These are phyloP conservation scores for Heliconius cydno DNA, from an alignment of 2,888 invertebrate genomes.

Conservation along the genomic window DNA sequence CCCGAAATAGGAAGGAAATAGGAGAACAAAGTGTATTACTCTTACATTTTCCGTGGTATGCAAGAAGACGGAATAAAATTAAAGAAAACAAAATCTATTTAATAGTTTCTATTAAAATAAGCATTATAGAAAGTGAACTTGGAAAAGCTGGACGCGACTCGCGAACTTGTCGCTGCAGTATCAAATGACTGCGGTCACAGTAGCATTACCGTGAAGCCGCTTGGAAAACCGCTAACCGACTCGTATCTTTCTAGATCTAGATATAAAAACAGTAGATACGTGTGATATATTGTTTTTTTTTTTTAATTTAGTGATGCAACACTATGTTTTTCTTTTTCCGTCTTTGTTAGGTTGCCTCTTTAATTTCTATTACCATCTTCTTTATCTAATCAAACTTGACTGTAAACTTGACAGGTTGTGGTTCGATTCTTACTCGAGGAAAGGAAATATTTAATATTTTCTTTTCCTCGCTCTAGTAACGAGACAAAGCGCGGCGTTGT, in stretches of 20 bases:
- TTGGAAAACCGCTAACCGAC: constrained; percentile 23
- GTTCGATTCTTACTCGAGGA: too few species aligned
- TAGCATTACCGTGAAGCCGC: constrained; percentile 28
- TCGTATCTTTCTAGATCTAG: constrained; percentile 3
- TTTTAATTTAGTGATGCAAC: not conserved
- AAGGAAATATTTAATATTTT: too few species aligned
- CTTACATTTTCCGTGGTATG: too few species aligned
- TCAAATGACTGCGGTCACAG: constrained; percentile 30
- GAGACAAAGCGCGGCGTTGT: too few species aligned
- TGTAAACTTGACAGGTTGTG: too few species aligned
- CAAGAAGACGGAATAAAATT: not conserved
- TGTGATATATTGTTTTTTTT: not conserved
- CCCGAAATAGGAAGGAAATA: too few species aligned
- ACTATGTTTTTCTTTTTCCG: not conserved
- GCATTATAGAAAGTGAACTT: constrained; percentile 12
- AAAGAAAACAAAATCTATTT: not conserved
- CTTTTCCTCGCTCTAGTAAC: too few species aligned
- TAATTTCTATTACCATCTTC: too few species aligned
- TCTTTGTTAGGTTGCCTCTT: not conserved
- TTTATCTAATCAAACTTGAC: too few species aligned
- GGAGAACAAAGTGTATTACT: too few species aligned
- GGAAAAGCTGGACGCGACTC: not conserved
- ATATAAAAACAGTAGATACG: not conserved
- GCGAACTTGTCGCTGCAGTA: constrained; percentile 33
- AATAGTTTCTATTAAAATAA: constrained; percentile 10